Percentiles rank a stretch among this genome's conserved stretches.
phyloP scores from a whole-genome alignment of 1,140 invertebrate genomes.

The Drosophila sucinea region DNA sequence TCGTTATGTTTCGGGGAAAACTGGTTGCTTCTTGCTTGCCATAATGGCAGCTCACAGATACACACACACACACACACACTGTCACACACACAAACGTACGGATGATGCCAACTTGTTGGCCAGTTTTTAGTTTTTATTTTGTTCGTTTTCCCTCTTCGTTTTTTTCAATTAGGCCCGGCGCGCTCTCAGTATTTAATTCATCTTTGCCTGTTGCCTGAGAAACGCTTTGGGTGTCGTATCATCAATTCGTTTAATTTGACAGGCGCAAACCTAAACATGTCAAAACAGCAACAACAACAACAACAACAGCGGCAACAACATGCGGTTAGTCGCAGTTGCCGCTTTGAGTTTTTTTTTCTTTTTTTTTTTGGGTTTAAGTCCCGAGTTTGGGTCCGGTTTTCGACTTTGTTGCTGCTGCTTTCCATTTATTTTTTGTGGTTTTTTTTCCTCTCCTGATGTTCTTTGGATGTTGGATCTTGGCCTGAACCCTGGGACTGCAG shows the following conservation, averaged over 20 bases:
- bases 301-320: slow-evolving; percentile 56
- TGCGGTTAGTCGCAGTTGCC: slow-evolving; percentile 67
- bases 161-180: slow-evolving; percentile 76
- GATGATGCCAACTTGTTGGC: slow-evolving; percentile 70
- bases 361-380: slow-evolving; percentile 29
- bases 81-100: slow-evolving; percentile 12
- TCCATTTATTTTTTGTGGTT: slow-evolving; percentile 21
- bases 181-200: slow-evolving; percentile 78
- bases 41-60: slow-evolving; percentile 69
- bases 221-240: slow-evolving; percentile 83
- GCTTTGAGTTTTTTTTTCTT: slow-evolving; percentile 39
- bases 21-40: slow-evolving; percentile 64
- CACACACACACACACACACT: slow-evolving; percentile 23
- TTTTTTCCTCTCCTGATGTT: slow-evolving; percentile 1
- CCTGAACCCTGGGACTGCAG: slow-evolving; percentile 45
- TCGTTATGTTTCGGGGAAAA: slow-evolving; percentile 78
- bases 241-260: slow-evolving; percentile 84
- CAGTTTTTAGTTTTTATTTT: slow-evolving; percentile 26
- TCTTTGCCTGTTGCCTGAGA: slow-evolving; percentile 78
- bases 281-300: slow-evolving; percentile 80
- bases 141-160: slow-evolving; percentile 30
- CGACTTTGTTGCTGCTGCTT: slow-evolving; percentile 34
- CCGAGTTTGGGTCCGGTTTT: slow-evolving; percentile 41
- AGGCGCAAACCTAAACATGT: slow-evolving; percentile 84
- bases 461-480: slow-evolving; percentile 8